A percentile compares a stretch with the other conserved stretches of the same genome.
Evolutionary conservation across 2,888 invertebrate genomes (phyloP).

Genomic region (Metellina segmentata): DNA sequence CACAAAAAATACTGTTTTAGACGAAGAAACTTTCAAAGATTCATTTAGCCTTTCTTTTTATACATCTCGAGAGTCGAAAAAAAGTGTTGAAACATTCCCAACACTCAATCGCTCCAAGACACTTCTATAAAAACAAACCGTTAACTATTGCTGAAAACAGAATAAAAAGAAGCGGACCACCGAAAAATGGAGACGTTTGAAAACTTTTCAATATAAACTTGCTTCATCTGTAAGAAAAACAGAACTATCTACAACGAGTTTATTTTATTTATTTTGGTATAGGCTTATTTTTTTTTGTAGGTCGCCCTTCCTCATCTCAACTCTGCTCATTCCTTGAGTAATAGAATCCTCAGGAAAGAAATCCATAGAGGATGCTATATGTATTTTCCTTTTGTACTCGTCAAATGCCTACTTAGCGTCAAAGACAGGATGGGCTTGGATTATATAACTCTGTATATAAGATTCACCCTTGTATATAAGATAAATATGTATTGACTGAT

Average conservation of each 20-base stretch:
- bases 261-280: not conserved
- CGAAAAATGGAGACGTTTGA: not conserved
- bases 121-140: not conserved
- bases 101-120: not conserved
- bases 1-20: not conserved
- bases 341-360: not conserved
- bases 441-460: not conserved
- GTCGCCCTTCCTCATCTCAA: not conserved
- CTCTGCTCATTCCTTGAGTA: not conserved
- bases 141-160: not conserved
- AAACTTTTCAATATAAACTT: not conserved
- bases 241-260: not conserved
- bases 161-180: not conserved
- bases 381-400: not conserved
- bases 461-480: no score
- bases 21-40: not conserved
- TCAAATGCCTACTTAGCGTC: not conserved
- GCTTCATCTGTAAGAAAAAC: not conserved
- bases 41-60: not conserved
- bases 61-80: not conserved
- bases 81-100: not conserved
- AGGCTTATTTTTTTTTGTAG: not conserved
- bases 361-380: not conserved
- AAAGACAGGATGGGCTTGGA: not conserved
- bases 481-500: no score